Evolutionary conservation across 2,113 vertebrate species (phyloP).

Genomic region (Chunga burmeisteri): DNA sequence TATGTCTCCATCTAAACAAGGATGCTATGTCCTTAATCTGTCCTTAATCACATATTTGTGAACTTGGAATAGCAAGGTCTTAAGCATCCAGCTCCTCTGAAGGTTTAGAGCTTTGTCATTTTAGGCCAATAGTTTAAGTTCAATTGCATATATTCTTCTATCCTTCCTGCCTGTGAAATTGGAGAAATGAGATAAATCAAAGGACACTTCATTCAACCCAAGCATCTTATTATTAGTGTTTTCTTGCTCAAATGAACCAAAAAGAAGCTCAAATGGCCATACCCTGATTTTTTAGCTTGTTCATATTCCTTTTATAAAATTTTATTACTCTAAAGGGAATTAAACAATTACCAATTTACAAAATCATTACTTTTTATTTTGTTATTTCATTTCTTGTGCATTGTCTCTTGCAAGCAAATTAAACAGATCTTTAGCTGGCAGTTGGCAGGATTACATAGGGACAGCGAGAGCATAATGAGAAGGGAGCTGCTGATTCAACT

Average conservation of each 20-base stretch:
- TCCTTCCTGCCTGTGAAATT: neutral
- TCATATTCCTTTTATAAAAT: neutral
- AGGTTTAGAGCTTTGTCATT: neutral
- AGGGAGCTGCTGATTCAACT: neutral
- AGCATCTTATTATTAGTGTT: neutral
- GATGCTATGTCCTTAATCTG: neutral
- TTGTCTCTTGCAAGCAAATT: slow-evolving; percentile 11
- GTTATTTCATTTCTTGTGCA: neutral
- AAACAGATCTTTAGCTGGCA: slow-evolving; percentile 5
- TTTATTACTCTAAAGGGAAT: neutral
- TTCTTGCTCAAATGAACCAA: neutral
- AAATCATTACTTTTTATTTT: slow-evolving; percentile 21
- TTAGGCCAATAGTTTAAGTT: neutral
- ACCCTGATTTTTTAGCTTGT: neutral
- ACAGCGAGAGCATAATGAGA: neutral
- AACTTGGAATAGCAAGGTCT: neutral
- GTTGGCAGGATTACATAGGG: neutral
- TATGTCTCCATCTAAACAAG: neutral
- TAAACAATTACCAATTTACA: slow-evolving; percentile 5
- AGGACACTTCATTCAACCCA: neutral
- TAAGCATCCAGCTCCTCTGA: neutral
- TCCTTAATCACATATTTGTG: neutral
- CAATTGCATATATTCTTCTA: neutral
- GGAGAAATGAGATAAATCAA: neutral
- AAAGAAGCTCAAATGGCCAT: neutral